Evolutionary conservation across 2,888 invertebrate genomes (phyloP).

Genomic region (Stramonita haemastoma): DNA sequence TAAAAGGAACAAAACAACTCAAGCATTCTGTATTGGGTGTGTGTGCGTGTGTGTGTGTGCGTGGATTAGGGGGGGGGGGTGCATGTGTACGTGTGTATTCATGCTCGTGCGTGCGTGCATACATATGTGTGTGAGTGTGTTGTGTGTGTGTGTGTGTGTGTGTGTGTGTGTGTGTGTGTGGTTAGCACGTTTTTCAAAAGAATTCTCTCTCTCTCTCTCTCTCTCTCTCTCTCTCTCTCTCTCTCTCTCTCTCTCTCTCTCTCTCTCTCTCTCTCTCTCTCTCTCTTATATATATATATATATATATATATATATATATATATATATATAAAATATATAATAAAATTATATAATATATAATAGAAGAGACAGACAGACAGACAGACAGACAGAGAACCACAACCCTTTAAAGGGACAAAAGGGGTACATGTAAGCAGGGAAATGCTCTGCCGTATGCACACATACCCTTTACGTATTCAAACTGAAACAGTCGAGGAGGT

Average conservation of each 20-base stretch:
- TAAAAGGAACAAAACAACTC: too few relatives aligned
- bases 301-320: too few relatives aligned
- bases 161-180: neutral
- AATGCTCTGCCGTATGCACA: neutral
- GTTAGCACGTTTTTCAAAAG: neutral
- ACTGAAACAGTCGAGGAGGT: too few relatives aligned
- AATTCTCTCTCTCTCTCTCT: neutral
- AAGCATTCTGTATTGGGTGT: too few relatives aligned
- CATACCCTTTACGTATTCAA: too few relatives aligned
- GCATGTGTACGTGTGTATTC: neutral
- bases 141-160: slow-evolving; percentile 11
- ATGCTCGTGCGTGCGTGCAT: neutral
- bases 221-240: neutral
- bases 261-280: neutral
- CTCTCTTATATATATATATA: neutral
- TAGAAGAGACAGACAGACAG: too few relatives aligned
- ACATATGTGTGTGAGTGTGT: too few relatives aligned
- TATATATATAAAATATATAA: too few relatives aligned
- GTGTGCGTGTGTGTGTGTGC: neutral
- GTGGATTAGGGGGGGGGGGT: too few relatives aligned
- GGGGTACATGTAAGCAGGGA: neutral
- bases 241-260: slow-evolving; percentile 13
- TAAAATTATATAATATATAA: too few relatives aligned
- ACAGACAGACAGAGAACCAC: too few relatives aligned
- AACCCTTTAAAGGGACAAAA: too few relatives aligned